Conservation (phyloP, 2,113 vertebrate genomes). For the Chionodraco myersi region DNA sequence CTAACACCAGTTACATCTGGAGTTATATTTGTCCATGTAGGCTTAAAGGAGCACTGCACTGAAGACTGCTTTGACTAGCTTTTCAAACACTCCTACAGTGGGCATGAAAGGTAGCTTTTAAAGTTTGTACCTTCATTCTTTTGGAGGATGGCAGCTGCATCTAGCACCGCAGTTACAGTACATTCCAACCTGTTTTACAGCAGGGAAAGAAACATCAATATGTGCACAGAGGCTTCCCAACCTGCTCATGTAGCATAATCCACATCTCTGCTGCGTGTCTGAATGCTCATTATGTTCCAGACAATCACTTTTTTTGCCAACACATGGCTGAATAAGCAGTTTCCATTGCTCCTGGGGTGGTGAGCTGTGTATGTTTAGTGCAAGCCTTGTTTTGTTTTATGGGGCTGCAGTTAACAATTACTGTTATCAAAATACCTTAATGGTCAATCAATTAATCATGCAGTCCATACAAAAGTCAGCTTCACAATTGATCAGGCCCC, state of each 20-base stretch:
- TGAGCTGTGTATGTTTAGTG: neutral
- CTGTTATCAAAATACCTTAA: neutral
- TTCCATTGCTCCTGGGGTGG: neutral
- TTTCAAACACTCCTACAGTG: conserved; percentile 23
- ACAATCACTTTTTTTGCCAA: conserved; percentile 6
- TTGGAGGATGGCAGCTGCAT: conserved; percentile 40
- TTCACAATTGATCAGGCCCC: neutral
- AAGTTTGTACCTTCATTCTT: conserved; percentile 12
- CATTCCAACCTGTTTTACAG: conserved; percentile 9
- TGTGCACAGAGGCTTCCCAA: neutral
- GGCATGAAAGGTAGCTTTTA: conserved; percentile 35
- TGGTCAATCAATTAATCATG: conserved; percentile 4
- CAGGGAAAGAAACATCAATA: neutral
- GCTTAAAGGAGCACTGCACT: conserved; percentile 10
- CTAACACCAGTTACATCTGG: conserved; percentile 9
- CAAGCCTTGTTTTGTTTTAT: neutral
- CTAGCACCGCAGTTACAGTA: conserved; percentile 32
- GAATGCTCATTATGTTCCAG: conserved; percentile 24
- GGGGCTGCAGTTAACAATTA: neutral
- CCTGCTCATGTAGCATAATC: conserved; percentile 27
- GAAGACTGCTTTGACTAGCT: conserved; percentile 35
- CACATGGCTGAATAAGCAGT: conserved; percentile 11
- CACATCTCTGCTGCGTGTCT: conserved; percentile 11
- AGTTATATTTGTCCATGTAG: conserved; percentile 2
- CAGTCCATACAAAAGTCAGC: neutral